Evolutionary conservation across 1,140 invertebrate species (phyloP).

Genomic region (Ceratitis capitata): DNA sequence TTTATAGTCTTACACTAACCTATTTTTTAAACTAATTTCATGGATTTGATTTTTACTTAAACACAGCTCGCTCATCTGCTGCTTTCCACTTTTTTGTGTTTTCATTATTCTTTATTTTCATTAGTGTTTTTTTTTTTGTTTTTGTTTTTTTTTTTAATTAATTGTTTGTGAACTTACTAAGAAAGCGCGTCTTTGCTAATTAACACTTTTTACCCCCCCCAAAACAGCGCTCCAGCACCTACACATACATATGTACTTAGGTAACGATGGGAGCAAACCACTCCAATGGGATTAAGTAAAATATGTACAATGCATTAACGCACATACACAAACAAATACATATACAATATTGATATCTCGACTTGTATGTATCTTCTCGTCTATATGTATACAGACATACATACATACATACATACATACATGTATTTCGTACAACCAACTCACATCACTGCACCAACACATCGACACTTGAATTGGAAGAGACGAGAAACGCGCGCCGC

Average conservation of each 20-base stretch:
- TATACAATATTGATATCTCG: background rate
- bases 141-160: background rate
- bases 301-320: background rate
- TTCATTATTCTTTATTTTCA: too few relatives aligned
- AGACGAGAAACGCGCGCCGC: slow-evolving; percentile 23
- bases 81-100: background rate
- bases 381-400: background rate
- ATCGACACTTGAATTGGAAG: background rate
- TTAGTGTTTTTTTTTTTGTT: background rate
- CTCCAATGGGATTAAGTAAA: too few relatives aligned
- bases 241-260: background rate
- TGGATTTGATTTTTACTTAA: background rate
- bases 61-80: too few relatives aligned
- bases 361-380: background rate
- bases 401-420: background rate
- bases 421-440: background rate
- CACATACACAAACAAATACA: background rate
- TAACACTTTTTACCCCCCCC: slow-evolving; percentile 32
- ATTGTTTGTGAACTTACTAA: slow-evolving; percentile 13
- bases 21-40: too few relatives aligned
- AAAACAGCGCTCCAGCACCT: background rate
- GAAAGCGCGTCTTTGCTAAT: slow-evolving; percentile 28
- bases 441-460: slow-evolving; percentile 30
- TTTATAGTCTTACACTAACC: too few relatives aligned
- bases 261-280: background rate